phyloP scores from a whole-genome alignment of 1,140 invertebrate species.

The Agrilus planipennis region DNA sequence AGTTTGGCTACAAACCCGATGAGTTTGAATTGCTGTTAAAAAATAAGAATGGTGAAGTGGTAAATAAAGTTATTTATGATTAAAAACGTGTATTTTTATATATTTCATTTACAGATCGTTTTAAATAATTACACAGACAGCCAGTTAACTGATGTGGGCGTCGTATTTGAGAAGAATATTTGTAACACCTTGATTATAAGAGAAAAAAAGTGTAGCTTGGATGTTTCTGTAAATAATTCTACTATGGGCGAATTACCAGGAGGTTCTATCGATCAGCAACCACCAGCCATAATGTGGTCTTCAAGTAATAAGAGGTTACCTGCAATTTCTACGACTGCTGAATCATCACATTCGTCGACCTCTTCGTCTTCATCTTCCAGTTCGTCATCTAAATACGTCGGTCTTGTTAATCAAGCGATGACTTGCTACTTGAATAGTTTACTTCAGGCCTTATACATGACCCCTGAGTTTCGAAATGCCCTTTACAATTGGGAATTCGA shows the following conservation, averaged over 20 bases:
- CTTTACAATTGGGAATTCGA: conserved; percentile 81
- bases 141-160: conserved; percentile 34
- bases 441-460: conserved; percentile 84
- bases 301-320: no score
- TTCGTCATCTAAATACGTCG: conserved; percentile 52
- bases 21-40: conserved; percentile 37
- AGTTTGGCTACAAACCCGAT: conserved; percentile 41
- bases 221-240: conserved; percentile 36
- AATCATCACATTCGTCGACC: conserved; percentile 2
- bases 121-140: conserved; percentile 33
- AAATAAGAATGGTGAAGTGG: conserved; percentile 15
- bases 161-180: conserved; percentile 28
- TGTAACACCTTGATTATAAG: conserved; percentile 27
- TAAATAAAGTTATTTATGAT: conserved; percentile 15
- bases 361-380: conserved; percentile 1
- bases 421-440: conserved; percentile 89
- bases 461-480: conserved; percentile 88
- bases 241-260: conserved; percentile 28
- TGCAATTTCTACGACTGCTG: conserved; percentile 1
- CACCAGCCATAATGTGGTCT: conserved; percentile 11
- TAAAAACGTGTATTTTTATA: not conserved
- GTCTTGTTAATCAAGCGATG: conserved; percentile 88
- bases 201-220: conserved; percentile 21
- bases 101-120: conserved; percentile 29
- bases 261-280: conserved; percentile 11